Evolutionary conservation across 2,113 vertebrate species (phyloP).

Genomic region (Pandion haliaetus): DNA sequence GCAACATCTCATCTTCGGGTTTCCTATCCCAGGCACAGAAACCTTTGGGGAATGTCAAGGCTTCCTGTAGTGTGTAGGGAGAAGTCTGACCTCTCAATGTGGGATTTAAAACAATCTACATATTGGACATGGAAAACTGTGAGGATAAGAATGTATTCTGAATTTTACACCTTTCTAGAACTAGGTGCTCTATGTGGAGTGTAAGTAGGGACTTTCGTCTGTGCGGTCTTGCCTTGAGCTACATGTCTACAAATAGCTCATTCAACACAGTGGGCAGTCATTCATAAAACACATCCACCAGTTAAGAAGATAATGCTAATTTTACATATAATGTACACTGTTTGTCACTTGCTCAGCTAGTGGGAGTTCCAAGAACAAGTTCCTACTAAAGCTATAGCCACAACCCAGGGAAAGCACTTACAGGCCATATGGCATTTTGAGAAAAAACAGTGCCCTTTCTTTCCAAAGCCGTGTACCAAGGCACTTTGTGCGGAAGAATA

Average conservation of each 20-base stretch:
- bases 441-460: not conserved
- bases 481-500: not conserved
- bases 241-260: not conserved
- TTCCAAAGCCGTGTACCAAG: not conserved
- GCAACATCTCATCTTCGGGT: not conserved
- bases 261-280: not conserved
- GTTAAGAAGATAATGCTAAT: not conserved
- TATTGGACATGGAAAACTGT: fast-evolving
- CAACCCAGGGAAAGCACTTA: fast-evolving
- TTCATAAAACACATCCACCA: not conserved
- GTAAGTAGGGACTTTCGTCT: not conserved
- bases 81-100: not conserved
- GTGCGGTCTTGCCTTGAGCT: not conserved
- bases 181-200: not conserved
- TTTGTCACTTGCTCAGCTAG: not conserved
- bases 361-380: not conserved
- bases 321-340: not conserved
- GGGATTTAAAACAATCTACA: not conserved
- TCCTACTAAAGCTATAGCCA: not conserved
- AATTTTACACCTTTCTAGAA: not conserved
- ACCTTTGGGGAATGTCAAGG: not conserved
- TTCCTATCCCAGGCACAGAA: not conserved
- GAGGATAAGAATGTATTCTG: not conserved
- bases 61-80: not conserved
- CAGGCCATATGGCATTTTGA: not conserved